phyloP scores from a whole-genome alignment of 2,888 invertebrate genomes.

The Cosmia pyralina region DNA sequence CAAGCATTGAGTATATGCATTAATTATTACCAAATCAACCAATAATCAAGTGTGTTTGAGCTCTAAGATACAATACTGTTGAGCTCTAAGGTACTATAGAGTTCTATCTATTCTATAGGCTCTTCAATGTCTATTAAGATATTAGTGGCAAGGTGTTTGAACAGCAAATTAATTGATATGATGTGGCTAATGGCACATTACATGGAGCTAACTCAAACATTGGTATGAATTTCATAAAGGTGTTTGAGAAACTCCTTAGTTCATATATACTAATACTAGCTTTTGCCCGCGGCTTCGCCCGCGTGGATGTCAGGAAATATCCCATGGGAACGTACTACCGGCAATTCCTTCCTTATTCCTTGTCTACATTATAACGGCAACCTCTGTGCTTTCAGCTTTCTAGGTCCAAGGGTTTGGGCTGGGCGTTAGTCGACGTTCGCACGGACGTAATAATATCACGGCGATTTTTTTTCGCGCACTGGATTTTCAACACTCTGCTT shows the following conservation, averaged over 20 bases:
- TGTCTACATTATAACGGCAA: too few species aligned
- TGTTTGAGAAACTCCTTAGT: background rate
- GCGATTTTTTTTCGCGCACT: too few species aligned
- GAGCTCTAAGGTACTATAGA: background rate
- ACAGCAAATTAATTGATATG: conserved; percentile 44
- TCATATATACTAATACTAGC: too few species aligned
- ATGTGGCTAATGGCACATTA: conserved; percentile 16
- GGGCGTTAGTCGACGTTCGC: too few species aligned
- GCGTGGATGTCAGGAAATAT: too few species aligned
- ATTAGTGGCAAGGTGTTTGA: conserved; percentile 49
- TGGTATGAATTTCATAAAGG: conserved; percentile 16
- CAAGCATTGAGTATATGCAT: conserved; percentile 14
- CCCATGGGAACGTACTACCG: too few species aligned
- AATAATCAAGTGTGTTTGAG: conserved; percentile 14
- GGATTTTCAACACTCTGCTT: too few species aligned
- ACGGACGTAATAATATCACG: too few species aligned
- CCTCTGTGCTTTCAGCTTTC: too few species aligned
- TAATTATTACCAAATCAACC: conserved; percentile 23
- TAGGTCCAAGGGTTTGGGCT: too few species aligned
- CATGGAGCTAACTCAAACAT: background rate
- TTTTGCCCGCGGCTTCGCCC: too few species aligned
- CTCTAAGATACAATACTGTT: background rate
- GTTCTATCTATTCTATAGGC: background rate
- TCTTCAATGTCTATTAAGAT: conserved; percentile 42
- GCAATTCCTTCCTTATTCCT: too few species aligned